These are phyloP conservation scores for Trichopoda pennipes DNA, from an alignment of 2,888 invertebrate species.

Conservation along the genomic window DNA sequence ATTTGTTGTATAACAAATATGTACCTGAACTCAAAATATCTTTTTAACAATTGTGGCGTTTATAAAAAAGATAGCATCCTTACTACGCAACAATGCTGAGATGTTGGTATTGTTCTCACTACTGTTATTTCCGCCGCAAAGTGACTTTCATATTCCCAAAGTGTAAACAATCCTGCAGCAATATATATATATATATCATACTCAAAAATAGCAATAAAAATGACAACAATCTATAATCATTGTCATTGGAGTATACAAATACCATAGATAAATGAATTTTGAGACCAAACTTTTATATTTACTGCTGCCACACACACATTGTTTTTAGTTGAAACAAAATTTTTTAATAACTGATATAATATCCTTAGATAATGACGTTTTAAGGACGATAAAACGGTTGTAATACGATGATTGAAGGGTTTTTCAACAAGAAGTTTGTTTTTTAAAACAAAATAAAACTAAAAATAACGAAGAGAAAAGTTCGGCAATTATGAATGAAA, in stretches of 20 bases:
- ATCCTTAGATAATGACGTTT: constrained; percentile 9
- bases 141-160: constrained; percentile 46
- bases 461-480: no score
- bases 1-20: no score
- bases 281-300: no score
- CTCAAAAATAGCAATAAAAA: constrained; percentile 47
- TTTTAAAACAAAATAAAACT: no score
- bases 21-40: background rate
- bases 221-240: constrained; percentile 54
- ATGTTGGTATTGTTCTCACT: background rate
- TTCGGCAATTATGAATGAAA: no score
- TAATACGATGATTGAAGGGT: background rate
- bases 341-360: constrained; percentile 7
- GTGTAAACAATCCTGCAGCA: constrained; percentile 67
- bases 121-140: constrained; percentile 2
- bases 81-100: constrained; percentile 18
- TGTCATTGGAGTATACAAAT: constrained; percentile 52
- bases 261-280: constrained; percentile 29
- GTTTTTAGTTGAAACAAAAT: constrained; percentile 33
- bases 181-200: constrained; percentile 42
- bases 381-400: constrained; percentile 17
- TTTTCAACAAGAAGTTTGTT: no score
- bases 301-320: constrained; percentile 4
- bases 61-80: background rate
- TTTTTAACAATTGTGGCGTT: background rate